Percentiles rank a stretch among this genome's conserved stretches.
Evolutionary conservation across 2,113 vertebrate species (phyloP).

Genomic region (Herpailurus yagouaroundi): DNA sequence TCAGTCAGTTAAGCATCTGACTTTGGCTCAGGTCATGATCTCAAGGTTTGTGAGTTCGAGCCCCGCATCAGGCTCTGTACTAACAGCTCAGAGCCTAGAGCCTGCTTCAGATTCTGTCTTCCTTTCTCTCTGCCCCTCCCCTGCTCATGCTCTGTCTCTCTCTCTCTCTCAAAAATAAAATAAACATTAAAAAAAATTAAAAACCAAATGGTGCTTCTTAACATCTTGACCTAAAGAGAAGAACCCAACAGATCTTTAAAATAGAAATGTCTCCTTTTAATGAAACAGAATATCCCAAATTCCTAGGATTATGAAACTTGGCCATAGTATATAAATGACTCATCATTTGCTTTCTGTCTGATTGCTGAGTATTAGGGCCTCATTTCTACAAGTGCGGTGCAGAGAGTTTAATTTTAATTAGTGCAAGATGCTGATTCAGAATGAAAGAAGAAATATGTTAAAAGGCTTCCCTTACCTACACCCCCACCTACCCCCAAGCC

Average conservation of each 20-base stretch:
- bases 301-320: neutral
- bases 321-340: neutral
- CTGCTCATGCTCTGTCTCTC: too few relatives aligned
- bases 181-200: too few relatives aligned
- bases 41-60: too few relatives aligned
- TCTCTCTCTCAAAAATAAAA: too few relatives aligned
- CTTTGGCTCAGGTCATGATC: too few relatives aligned
- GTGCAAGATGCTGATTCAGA: neutral
- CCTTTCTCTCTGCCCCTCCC: too few relatives aligned
- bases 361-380: constrained; percentile 1
- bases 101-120: too few relatives aligned
- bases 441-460: constrained; percentile 12
- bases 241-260: neutral
- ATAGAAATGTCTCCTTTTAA: neutral
- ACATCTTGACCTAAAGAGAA: neutral
- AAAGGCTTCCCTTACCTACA: neutral
- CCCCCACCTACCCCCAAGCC: neutral
- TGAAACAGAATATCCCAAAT: neutral
- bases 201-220: neutral
- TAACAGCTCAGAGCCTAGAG: too few relatives aligned
- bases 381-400: constrained; percentile 6
- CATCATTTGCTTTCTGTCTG: neutral
- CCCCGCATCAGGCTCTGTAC: too few relatives aligned
- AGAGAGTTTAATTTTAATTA: constrained; percentile 52
- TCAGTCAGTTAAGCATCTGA: too few relatives aligned